A percentile compares a stretch with the other conserved stretches of the same genome.
Conservation (phyloP, 2,888 invertebrate genomes). For the Lepidochrysops patricia region DNA sequence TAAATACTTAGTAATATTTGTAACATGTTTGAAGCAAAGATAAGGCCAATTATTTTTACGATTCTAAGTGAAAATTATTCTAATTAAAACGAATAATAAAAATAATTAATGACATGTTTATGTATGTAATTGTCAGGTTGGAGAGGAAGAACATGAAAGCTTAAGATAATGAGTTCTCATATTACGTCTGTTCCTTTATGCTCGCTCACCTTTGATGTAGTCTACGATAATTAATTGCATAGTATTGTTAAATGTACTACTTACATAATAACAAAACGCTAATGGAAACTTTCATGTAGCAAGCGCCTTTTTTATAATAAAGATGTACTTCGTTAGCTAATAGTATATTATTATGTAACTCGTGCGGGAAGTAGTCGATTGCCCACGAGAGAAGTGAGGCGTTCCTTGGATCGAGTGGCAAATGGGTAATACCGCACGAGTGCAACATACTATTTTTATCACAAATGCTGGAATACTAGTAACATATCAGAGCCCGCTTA, state of each 20-base stretch:
- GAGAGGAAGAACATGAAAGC: not conserved
- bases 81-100: conserved; percentile 2
- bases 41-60: not conserved
- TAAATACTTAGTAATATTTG: no score
- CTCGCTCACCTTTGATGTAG: not conserved
- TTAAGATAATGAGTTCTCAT: conserved; percentile 5
- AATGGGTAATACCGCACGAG: no score
- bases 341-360: no score
- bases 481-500: no score
- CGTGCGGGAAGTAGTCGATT: no score
- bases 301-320: no score
- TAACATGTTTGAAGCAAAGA: not conserved
- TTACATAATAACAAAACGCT: not conserved
- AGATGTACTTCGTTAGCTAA: no score
- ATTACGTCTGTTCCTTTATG: not conserved
- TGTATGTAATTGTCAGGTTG: conserved; percentile 1
- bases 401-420: no score
- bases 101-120: conserved; percentile 10
- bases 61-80: conserved; percentile 5
- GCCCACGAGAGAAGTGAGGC: no score
- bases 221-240: not conserved
- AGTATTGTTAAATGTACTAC: not conserved
- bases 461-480: no score
- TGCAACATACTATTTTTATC: no score
- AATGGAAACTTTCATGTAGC: no score